Evolutionary conservation across 1,140 invertebrate species (phyloP).

Genomic region (Platyscapa corneri): DNA sequence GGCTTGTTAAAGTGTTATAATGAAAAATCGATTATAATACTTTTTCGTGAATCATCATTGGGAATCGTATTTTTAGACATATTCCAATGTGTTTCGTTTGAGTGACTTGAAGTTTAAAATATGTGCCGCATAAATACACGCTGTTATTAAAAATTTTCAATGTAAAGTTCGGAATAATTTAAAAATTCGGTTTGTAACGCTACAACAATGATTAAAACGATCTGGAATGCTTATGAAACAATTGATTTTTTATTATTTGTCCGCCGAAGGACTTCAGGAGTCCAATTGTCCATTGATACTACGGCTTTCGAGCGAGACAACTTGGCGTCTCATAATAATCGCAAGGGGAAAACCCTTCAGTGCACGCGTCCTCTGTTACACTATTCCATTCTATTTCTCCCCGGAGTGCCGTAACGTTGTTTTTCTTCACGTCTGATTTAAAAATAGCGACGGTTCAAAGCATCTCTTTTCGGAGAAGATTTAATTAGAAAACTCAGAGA

Average conservation of each 20-base stretch:
- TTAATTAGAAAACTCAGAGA: constrained; percentile 38
- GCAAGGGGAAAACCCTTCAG: constrained; percentile 32
- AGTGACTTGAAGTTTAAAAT: too few species aligned
- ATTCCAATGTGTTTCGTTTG: too few species aligned
- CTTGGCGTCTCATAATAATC: constrained; percentile 32
- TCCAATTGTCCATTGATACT: constrained; percentile 33
- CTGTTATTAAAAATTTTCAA: background rate
- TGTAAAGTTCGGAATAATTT: background rate
- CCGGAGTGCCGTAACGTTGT: background rate
- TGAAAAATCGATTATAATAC: too few species aligned
- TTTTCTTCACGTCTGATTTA: constrained; percentile 35
- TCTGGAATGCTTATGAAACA: background rate
- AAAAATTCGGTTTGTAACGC: background rate
- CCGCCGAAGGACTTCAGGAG: background rate
- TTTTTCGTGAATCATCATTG: too few species aligned
- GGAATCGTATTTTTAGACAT: too few species aligned
- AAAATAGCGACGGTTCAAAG: constrained; percentile 12
- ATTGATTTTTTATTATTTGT: constrained; percentile 3
- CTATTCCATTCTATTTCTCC: constrained; percentile 29
- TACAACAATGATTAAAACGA: background rate
- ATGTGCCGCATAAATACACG: background rate
- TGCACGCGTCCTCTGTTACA: background rate
- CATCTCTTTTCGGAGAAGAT: background rate
- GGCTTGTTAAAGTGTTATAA: too few species aligned
- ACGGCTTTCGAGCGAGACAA: background rate